A percentile compares a stretch with the other conserved stretches of the same genome.
Conservation (phyloP, 2,888 invertebrate genomes). For the Prosapia bicincta region DNA sequence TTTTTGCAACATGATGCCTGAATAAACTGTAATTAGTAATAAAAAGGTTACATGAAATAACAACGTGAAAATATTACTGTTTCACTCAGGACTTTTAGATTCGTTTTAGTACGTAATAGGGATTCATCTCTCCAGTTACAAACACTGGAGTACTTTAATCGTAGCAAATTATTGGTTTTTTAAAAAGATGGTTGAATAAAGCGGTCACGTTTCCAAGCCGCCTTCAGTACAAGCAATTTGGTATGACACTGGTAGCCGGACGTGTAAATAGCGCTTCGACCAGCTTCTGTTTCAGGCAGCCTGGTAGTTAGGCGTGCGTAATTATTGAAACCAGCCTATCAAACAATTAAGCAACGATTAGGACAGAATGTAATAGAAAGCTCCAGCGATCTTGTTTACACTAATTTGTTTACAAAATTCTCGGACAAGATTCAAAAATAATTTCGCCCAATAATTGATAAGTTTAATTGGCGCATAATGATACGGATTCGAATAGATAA, state of each 20-base stretch:
- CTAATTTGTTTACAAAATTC: constrained; percentile 28
- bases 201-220: neutral
- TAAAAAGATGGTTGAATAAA: too few relatives aligned
- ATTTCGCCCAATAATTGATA: constrained; percentile 19
- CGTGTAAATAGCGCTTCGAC: neutral
- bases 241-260: neutral
- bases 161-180: too few relatives aligned
- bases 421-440: neutral
- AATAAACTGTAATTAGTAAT: too few relatives aligned
- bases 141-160: too few relatives aligned
- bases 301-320: neutral
- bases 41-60: too few relatives aligned
- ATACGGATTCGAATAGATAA: constrained; percentile 1
- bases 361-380: constrained; percentile 19
- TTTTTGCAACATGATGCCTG: too few relatives aligned
- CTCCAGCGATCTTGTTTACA: constrained; percentile 22
- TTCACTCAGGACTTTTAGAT: too few relatives aligned
- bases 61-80: too few relatives aligned
- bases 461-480: constrained; percentile 18
- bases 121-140: too few relatives aligned
- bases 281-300: neutral
- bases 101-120: too few relatives aligned
- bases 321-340: constrained; percentile 10
- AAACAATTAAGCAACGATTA: constrained; percentile 19
- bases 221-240: neutral